These are phyloP conservation scores for Channallabes apus DNA, from an alignment of 2,797 vertebrate species.

Conservation along the genomic window DNA sequence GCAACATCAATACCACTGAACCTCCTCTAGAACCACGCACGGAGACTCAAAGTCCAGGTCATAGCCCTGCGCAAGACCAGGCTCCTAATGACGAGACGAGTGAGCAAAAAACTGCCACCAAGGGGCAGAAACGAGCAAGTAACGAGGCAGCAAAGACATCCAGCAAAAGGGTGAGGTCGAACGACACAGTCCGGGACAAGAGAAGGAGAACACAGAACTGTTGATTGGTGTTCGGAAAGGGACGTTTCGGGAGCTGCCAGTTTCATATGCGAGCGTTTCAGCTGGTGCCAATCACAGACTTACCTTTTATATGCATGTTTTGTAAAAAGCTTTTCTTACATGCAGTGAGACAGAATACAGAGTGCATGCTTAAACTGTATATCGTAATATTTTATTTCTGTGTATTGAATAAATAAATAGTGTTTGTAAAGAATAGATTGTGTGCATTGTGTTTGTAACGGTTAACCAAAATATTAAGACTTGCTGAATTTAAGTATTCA, in stretches of 20 bases:
- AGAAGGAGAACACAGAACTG: constrained; percentile 82
- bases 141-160: constrained; percentile 69
- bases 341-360: background rate
- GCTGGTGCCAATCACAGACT: background rate
- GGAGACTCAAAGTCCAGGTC: constrained; percentile 19
- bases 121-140: constrained; percentile 77
- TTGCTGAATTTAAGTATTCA: background rate
- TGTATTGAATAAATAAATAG: constrained; percentile 25
- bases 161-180: constrained; percentile 73
- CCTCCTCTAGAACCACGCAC: constrained; percentile 20
- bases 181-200: constrained; percentile 71
- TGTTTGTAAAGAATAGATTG: background rate
- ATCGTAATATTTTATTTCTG: background rate
- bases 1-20: constrained; percentile 51
- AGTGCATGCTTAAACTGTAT: background rate
- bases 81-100: constrained; percentile 29
- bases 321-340: constrained; percentile 5
- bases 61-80: background rate
- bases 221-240: constrained; percentile 55
- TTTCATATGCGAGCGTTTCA: background rate
- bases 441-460: constrained; percentile 16
- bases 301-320: background rate
- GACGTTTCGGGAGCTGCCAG: background rate
- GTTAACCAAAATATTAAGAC: background rate
- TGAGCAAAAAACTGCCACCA: constrained; percentile 52